A percentile compares a stretch with the other conserved stretches of the same genome.
These are phyloP conservation scores for Ceratina japonica DNA, from an alignment of 1,140 invertebrate species.

Conservation along the genomic window DNA sequence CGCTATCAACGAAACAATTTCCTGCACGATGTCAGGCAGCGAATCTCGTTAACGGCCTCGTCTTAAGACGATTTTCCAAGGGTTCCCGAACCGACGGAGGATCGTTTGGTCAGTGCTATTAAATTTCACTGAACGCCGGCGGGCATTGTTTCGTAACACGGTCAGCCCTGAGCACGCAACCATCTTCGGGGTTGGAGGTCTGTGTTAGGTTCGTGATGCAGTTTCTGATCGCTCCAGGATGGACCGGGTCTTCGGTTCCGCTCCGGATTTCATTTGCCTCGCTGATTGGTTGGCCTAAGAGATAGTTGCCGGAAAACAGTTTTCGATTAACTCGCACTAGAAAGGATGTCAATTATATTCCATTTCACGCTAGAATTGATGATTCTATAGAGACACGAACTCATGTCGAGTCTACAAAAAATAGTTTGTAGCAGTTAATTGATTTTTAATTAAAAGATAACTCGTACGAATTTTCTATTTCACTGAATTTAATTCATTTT, in stretches of 20 bases:
- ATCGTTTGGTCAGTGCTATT: not conserved
- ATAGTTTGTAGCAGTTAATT: no score
- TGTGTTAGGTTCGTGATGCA: not conserved
- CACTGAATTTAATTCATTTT: no score
- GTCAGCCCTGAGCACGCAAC: not conserved
- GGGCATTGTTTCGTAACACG: slow-evolving; percentile 13
- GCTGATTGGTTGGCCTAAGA: not conserved
- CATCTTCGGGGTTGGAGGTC: not conserved
- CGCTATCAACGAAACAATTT: slow-evolving; percentile 1
- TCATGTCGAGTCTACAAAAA: no score
- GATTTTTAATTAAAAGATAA: no score
- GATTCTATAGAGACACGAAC: no score
- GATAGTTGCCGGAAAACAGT: not conserved
- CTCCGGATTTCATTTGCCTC: not conserved
- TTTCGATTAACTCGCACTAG: no score
- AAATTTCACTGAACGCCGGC: slow-evolving; percentile 11
- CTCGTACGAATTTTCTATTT: no score
- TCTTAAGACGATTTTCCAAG: not conserved
- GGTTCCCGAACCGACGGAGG: not conserved
- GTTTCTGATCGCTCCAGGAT: not conserved
- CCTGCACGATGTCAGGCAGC: not conserved
- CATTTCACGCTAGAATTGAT: no score
- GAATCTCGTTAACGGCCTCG: slow-evolving; percentile 7
- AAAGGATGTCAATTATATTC: not conserved
- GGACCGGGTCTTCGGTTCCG: no score